These are phyloP conservation scores for Linepithema humile DNA, from an alignment of 1,140 invertebrate species.

Conservation along the genomic window DNA sequence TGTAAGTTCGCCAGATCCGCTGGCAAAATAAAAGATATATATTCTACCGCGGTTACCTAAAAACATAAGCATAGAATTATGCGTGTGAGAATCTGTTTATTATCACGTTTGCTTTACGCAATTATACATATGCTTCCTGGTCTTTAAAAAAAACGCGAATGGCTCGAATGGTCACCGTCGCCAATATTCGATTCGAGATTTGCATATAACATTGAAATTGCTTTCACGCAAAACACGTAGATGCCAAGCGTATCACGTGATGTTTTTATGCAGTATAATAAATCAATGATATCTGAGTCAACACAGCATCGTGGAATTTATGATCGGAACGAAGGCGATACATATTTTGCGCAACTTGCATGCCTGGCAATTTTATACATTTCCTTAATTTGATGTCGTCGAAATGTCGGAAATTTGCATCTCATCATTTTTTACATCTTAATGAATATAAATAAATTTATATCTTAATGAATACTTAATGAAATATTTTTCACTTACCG, in stretches of 20 bases:
- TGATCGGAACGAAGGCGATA: background rate
- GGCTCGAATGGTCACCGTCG: background rate
- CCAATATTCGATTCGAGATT: background rate
- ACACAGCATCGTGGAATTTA: conserved; percentile 5
- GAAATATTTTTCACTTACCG: background rate
- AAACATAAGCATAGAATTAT: too few species aligned
- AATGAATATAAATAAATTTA: too few species aligned
- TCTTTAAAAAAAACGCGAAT: background rate
- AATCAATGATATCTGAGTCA: conserved; percentile 30
- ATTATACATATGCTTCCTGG: too few species aligned
- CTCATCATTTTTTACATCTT: background rate
- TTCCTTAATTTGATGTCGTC: background rate
- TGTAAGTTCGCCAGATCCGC: background rate
- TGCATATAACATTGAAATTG: background rate
- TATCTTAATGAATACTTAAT: too few species aligned
- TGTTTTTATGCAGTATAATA: conserved; percentile 26
- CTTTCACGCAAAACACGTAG: background rate
- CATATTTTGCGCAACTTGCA: background rate
- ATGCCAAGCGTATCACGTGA: conserved; percentile 7
- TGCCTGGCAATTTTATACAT: background rate
- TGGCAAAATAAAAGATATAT: background rate
- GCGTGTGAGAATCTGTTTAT: too few species aligned
- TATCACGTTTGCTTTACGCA: too few species aligned
- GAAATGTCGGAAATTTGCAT: background rate
- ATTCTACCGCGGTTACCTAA: too few species aligned